These are phyloP conservation scores for Esperia sulphurella DNA, from an alignment of 2,888 invertebrate genomes.

Conservation along the genomic window DNA sequence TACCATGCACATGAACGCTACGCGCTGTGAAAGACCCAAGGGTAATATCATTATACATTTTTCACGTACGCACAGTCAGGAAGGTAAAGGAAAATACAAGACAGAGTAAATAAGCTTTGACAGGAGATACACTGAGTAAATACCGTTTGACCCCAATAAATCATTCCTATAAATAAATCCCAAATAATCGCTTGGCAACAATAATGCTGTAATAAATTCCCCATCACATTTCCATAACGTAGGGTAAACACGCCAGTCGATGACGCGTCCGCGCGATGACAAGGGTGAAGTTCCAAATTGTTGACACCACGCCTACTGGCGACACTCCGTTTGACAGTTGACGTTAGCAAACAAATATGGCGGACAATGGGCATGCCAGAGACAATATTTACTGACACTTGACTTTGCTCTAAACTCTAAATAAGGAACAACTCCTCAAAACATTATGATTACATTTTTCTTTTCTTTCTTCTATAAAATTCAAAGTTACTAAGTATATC, in stretches of 20 bases:
- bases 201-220: slow-evolving; percentile 6
- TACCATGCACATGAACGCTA: too few species aligned
- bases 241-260: slow-evolving; percentile 26
- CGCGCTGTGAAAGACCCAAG: too few species aligned
- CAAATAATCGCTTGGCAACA: slow-evolving; percentile 3
- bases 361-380: slow-evolving; percentile 4
- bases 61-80: neutral
- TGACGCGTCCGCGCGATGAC: slow-evolving; percentile 19
- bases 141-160: slow-evolving; percentile 4
- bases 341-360: slow-evolving; percentile 28
- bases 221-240: slow-evolving; percentile 18
- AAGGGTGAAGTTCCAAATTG: slow-evolving; percentile 33
- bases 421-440: too few species aligned
- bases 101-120: neutral
- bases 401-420: neutral
- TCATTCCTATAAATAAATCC: slow-evolving; percentile 1
- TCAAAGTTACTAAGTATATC: too few species aligned
- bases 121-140: neutral
- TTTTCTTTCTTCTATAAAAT: too few species aligned
- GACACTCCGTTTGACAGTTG: slow-evolving; percentile 34
- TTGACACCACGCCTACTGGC: slow-evolving; percentile 23
- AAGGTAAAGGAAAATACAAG: neutral
- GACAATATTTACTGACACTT: slow-evolving; percentile 2
- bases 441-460: too few species aligned
- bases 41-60: too few species aligned